A percentile compares a stretch with the other conserved stretches of the same genome.
These are phyloP conservation scores for Hemichromis elongatus DNA, from an alignment of 2,113 vertebrate species.

Conservation along the genomic window DNA sequence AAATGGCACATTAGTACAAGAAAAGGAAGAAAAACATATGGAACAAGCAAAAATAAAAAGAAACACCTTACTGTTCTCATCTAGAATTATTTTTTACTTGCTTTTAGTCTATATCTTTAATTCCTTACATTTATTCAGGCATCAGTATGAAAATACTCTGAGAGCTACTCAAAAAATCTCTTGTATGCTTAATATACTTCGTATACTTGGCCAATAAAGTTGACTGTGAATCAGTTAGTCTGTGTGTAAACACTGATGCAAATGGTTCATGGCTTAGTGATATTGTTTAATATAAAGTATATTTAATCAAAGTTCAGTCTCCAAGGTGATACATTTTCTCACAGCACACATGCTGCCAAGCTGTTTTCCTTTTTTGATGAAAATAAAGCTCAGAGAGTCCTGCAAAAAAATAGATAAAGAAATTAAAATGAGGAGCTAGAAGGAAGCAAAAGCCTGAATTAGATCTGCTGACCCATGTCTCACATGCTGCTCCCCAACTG, in stretches of 20 bases:
- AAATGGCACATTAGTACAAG: background rate
- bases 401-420: background rate
- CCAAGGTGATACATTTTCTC: background rate
- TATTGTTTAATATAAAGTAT: background rate
- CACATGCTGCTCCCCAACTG: background rate
- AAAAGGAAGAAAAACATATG: background rate
- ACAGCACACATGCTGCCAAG: background rate
- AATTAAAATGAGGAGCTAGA: background rate
- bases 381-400: background rate
- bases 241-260: background rate
- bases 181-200: background rate
- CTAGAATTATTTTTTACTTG: background rate
- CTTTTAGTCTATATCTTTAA: background rate
- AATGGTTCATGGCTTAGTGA: background rate
- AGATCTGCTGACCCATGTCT: background rate
- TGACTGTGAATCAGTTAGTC: background rate
- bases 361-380: background rate
- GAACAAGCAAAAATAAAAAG: background rate
- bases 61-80: background rate
- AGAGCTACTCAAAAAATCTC: background rate
- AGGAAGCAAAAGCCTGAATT: background rate
- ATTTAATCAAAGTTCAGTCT: background rate
- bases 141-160: background rate
- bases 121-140: background rate
- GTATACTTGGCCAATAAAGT: background rate